Conservation (phyloP, 2,797 vertebrate species). For the Heliangelus exortis region DNA sequence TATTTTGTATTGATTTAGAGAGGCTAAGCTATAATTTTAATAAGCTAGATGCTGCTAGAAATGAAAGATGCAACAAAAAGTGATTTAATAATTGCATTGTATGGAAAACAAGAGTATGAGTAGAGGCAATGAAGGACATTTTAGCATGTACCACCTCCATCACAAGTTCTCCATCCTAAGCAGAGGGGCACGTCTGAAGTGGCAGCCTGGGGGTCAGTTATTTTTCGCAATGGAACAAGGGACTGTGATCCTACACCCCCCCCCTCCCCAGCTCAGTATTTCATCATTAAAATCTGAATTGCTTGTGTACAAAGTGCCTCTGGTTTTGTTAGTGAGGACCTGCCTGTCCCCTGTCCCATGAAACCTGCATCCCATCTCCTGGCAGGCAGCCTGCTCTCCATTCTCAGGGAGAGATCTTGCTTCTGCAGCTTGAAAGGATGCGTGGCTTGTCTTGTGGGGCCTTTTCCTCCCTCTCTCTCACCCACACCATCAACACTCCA, state of each 20-base stretch:
- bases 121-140: background rate
- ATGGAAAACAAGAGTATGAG: background rate
- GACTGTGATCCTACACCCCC: background rate
- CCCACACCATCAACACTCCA: background rate
- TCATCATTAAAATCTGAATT: accelerated
- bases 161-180: background rate
- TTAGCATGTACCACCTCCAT: background rate
- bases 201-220: background rate
- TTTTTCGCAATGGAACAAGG: accelerated
- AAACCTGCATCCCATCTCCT: accelerated
- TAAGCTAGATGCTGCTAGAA: background rate
- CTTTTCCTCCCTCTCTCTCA: background rate
- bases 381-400: accelerated
- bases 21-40: background rate
- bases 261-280: background rate
- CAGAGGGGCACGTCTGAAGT: accelerated
- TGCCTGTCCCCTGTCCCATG: accelerated
- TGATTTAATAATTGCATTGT: background rate
- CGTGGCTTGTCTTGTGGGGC: background rate
- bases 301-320: accelerated
- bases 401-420: background rate
- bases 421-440: background rate
- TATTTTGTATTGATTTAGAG: background rate
- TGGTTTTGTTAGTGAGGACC: background rate
- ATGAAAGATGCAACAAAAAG: background rate